Evolutionary conservation across 2,797 vertebrate genomes (phyloP).

Genomic region (Streptopelia turtur): DNA sequence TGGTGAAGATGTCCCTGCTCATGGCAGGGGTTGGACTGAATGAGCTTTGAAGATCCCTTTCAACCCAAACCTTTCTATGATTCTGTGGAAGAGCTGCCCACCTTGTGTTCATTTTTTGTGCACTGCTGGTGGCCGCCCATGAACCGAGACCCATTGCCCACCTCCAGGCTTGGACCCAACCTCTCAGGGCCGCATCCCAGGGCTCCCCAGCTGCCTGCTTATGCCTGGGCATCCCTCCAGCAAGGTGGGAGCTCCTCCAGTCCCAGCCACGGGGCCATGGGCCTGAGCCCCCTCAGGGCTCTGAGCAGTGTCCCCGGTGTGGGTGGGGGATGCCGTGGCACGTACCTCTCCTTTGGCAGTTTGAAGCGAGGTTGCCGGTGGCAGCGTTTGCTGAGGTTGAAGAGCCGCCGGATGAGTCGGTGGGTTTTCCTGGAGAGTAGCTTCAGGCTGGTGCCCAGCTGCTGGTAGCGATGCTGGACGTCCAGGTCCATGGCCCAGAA

Average conservation of each 20-base stretch:
- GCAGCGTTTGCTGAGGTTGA: slow-evolving; percentile 95
- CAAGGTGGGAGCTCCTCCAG: not conserved
- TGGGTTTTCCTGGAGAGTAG: slow-evolving; percentile 87
- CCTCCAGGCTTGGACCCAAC: not conserved
- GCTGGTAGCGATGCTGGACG: slow-evolving; percentile 90
- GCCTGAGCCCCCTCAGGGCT: accelerated
- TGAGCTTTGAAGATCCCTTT: no score
- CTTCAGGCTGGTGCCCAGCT: slow-evolving; percentile 86
- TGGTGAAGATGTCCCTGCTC: no score
- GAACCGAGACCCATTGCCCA: not conserved
- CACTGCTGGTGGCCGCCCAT: not conserved
- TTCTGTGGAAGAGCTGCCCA: not conserved
- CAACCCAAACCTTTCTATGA: no score
- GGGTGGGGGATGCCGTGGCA: not conserved
- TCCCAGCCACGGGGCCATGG: accelerated
- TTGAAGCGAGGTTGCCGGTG: slow-evolving; percentile 90
- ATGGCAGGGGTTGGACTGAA: no score
- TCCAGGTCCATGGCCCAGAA: slow-evolving; percentile 88
- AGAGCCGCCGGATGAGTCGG: slow-evolving; percentile 90
- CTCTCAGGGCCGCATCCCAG: not conserved
- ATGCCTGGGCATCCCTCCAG: not conserved
- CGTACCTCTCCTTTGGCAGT: slow-evolving; percentile 92
- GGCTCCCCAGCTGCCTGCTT: not conserved
- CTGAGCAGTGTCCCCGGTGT: accelerated
- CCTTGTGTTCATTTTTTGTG: not conserved